phyloP scores from a whole-genome alignment of 2,797 vertebrate genomes.

The Champsocephalus gunnari region DNA sequence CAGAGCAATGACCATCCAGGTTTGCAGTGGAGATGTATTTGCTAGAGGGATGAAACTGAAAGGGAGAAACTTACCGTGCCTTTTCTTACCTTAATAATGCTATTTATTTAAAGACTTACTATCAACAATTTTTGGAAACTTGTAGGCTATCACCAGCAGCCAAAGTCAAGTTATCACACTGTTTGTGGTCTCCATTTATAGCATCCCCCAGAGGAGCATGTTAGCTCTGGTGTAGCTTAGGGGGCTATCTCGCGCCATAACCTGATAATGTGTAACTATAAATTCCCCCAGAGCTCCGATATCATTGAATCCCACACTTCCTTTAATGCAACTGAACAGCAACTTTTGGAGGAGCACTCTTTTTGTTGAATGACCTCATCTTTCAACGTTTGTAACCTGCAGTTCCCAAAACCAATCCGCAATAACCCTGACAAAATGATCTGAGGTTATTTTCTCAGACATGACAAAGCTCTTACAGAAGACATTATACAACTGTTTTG shows the following conservation, averaged over 20 bases:
- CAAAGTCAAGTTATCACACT: not conserved
- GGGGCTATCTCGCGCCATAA: not conserved
- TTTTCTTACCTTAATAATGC: not conserved
- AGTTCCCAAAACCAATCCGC: not conserved
- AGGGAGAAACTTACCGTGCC: not conserved
- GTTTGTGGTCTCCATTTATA: not conserved
- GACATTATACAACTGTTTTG: conserved; percentile 4
- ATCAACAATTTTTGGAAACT: not conserved
- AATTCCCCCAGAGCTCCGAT: not conserved
- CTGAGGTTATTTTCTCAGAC: not conserved
- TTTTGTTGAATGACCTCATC: not conserved
- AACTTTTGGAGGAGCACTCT: not conserved
- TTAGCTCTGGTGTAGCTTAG: not conserved
- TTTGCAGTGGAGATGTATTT: not conserved
- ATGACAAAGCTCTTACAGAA: not conserved
- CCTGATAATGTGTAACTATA: not conserved
- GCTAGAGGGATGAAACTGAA: not conserved
- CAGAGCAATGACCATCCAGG: too few relatives aligned
- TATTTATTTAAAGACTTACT: not conserved
- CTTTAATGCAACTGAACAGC: not conserved
- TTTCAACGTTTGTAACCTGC: conserved; percentile 7
- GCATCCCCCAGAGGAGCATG: not conserved
- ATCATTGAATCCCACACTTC: not conserved
- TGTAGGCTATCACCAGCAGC: not conserved
- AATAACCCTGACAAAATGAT: not conserved